These are phyloP conservation scores for Smithornis capensis DNA, from an alignment of 2,113 vertebrate species.

Conservation along the genomic window DNA sequence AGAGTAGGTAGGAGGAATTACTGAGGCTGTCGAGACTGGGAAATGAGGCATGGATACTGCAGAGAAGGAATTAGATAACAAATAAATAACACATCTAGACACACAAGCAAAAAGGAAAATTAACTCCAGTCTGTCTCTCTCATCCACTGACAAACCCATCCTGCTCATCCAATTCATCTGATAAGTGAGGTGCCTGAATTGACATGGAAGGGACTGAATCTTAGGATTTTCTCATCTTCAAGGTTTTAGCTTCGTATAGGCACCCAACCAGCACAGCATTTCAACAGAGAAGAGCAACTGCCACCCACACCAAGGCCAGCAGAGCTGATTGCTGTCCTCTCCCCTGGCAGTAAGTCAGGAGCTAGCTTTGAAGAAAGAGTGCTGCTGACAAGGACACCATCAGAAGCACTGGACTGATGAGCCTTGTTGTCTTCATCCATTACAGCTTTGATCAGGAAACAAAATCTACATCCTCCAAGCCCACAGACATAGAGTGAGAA, in stretches of 20 bases:
- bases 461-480: not conserved
- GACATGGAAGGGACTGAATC: not conserved
- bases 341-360: not conserved
- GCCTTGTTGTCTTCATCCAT: not conserved
- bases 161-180: not conserved
- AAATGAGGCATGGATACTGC: not conserved
- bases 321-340: not conserved
- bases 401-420: not conserved
- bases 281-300: not conserved
- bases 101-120: not conserved
- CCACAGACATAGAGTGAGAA: not conserved
- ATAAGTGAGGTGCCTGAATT: not conserved
- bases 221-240: not conserved
- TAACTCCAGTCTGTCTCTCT: not conserved
- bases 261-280: not conserved
- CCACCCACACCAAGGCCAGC: rapidly evolving
- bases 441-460: not conserved
- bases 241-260: not conserved
- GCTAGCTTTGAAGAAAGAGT: not conserved
- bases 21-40: not conserved
- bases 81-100: not conserved
- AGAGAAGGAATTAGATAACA: not conserved
- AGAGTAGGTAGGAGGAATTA: not conserved
- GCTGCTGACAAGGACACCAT: not conserved
- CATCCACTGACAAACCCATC: not conserved